Evolutionary conservation across 1,140 invertebrate genomes (phyloP).

Genomic region (Bombyx mori): DNA sequence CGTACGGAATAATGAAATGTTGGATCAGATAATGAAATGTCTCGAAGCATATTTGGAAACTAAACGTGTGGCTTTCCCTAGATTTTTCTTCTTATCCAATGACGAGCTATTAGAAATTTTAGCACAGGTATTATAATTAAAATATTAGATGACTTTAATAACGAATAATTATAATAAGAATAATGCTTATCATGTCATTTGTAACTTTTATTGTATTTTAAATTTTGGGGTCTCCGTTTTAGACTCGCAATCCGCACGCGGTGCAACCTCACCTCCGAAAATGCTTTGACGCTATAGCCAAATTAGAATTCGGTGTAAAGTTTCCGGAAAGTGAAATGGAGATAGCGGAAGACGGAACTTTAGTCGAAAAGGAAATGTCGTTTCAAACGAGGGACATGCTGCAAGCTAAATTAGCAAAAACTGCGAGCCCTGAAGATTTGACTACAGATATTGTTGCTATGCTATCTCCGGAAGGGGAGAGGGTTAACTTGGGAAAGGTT

Average conservation of each 20-base stretch:
- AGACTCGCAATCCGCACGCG: conserved; percentile 87
- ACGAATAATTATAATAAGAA: conserved; percentile 5
- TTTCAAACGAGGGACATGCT: conserved; percentile 46
- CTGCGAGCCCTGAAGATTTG: conserved; percentile 58
- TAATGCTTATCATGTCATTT: conserved; percentile 13
- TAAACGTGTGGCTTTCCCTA: conserved; percentile 90
- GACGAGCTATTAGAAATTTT: conserved; percentile 94
- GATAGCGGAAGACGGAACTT: conserved; percentile 46
- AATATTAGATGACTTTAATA: neutral
- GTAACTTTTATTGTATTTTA: no score
- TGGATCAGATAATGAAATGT: conserved; percentile 88
- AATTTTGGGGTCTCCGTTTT: no score
- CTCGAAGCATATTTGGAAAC: conserved; percentile 87
- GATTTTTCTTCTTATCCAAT: conserved; percentile 95
- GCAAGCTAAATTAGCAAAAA: conserved; percentile 50
- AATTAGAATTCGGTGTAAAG: conserved; percentile 80
- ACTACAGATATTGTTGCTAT: conserved; percentile 88
- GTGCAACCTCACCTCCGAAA: conserved; percentile 91
- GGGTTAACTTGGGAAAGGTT: conserved; percentile 81
- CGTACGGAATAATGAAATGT: conserved; percentile 80
- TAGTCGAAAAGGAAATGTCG: conserved; percentile 54
- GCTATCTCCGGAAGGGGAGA: conserved; percentile 89
- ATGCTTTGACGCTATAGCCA: conserved; percentile 89
- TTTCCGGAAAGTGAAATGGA: conserved; percentile 70
- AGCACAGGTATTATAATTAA: conserved; percentile 75